These are phyloP conservation scores for Phrynosoma blainvillii DNA, from an alignment of 2,113 vertebrate genomes.

Conservation along the genomic window DNA sequence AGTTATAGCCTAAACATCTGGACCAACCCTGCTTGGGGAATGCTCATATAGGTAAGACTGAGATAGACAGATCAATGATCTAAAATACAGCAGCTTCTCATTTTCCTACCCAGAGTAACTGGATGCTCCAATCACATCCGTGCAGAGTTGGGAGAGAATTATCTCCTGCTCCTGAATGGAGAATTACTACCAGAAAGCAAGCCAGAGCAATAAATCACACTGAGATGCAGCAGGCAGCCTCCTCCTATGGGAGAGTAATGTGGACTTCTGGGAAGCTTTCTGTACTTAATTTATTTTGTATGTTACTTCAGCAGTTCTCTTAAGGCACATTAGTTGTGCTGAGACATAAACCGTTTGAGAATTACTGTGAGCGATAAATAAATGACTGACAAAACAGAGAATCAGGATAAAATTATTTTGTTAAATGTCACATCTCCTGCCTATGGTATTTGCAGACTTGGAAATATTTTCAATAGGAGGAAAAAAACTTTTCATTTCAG, in stretches of 20 bases:
- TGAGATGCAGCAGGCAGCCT: background rate
- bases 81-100: background rate
- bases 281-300: background rate
- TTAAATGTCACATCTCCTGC: background rate
- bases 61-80: background rate
- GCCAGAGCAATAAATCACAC: background rate
- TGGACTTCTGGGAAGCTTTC: background rate
- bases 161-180: background rate
- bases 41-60: background rate
- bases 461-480: background rate
- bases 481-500: background rate
- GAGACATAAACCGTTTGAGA: background rate
- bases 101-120: background rate
- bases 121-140: background rate
- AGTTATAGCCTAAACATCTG: background rate
- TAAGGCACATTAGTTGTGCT: background rate
- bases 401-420: background rate
- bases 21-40: background rate
- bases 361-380: background rate
- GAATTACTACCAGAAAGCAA: background rate
- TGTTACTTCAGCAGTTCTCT: background rate
- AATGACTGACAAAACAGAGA: background rate
- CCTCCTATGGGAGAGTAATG: background rate
- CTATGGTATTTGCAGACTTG: background rate
- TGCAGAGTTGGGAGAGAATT: background rate